Evolutionary conservation across 2,888 invertebrate genomes (phyloP).

Genomic region (Habrosyne pyritoides): DNA sequence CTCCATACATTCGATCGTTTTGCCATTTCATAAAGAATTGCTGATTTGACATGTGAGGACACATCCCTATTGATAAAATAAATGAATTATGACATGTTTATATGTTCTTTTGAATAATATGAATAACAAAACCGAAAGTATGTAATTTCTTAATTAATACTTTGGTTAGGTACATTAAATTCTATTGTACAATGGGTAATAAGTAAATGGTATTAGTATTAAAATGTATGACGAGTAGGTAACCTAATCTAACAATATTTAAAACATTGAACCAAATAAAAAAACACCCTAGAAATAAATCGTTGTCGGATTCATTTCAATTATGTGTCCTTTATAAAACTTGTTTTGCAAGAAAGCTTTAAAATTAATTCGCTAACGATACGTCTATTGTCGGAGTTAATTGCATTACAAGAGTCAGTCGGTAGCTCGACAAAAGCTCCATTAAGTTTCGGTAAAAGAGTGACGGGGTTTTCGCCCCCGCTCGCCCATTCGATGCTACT

Average conservation of each 20-base stretch:
- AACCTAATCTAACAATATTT: neutral
- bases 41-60: no score
- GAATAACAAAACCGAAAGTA: no score
- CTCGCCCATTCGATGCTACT: constrained; percentile 59
- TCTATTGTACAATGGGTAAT: neutral
- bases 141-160: no score
- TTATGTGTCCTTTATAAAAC: neutral
- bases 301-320: constrained; percentile 23
- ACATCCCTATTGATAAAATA: no score
- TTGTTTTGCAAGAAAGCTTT: constrained; percentile 46
- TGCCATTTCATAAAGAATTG: no score
- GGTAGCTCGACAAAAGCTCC: constrained; percentile 72
- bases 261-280: neutral
- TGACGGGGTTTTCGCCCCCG: constrained; percentile 60
- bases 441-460: constrained; percentile 78
- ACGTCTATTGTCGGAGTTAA: constrained; percentile 77
- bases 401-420: constrained; percentile 81
- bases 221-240: no score
- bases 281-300: constrained; percentile 13
- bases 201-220: no score
- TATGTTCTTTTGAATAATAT: no score
- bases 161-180: no score
- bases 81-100: no score
- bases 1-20: no score
- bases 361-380: constrained; percentile 79